Percentiles rank a stretch among this genome's conserved stretches.
phyloP scores from a whole-genome alignment of 2,888 invertebrate genomes.

The Campaea margaritaria region DNA sequence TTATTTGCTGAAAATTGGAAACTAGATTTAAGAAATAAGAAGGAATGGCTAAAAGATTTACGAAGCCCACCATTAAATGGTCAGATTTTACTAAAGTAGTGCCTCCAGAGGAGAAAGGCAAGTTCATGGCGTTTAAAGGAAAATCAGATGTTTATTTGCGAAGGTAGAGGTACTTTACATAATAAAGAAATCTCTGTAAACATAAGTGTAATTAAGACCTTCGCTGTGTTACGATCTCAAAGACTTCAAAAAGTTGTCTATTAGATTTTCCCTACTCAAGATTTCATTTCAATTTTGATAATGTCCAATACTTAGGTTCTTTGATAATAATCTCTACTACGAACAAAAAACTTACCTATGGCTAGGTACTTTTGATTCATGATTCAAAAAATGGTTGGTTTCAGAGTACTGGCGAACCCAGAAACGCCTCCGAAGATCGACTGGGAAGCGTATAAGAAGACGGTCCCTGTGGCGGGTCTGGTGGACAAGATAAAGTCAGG shows the following conservation, averaged over 20 bases:
- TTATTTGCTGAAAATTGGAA: not conserved
- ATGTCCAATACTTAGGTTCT: no score
- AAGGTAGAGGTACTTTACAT: no score
- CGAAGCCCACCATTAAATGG: constrained; percentile 68
- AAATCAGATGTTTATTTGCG: constrained; percentile 69
- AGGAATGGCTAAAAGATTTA: constrained; percentile 66
- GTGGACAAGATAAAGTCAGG: constrained; percentile 66
- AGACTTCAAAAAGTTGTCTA: no score
- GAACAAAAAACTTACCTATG: no score
- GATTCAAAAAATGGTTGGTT: constrained; percentile 13
- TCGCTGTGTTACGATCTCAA: no score
- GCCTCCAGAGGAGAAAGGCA: constrained; percentile 59
- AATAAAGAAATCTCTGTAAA: no score
- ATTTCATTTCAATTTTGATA: no score
- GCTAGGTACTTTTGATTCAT: not conserved
- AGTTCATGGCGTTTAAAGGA: constrained; percentile 68
- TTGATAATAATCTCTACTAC: no score
- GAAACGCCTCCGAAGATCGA: constrained; percentile 68
- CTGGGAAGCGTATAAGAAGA: constrained; percentile 68
- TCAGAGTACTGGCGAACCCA: constrained; percentile 65
- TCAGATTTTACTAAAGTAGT: constrained; percentile 63
- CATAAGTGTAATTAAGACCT: no score
- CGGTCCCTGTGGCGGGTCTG: constrained; percentile 60
- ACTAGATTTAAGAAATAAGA: not conserved
- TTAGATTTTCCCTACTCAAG: no score